phyloP scores from a whole-genome alignment of 2,113 vertebrate genomes.

The Prunella himalayana region DNA sequence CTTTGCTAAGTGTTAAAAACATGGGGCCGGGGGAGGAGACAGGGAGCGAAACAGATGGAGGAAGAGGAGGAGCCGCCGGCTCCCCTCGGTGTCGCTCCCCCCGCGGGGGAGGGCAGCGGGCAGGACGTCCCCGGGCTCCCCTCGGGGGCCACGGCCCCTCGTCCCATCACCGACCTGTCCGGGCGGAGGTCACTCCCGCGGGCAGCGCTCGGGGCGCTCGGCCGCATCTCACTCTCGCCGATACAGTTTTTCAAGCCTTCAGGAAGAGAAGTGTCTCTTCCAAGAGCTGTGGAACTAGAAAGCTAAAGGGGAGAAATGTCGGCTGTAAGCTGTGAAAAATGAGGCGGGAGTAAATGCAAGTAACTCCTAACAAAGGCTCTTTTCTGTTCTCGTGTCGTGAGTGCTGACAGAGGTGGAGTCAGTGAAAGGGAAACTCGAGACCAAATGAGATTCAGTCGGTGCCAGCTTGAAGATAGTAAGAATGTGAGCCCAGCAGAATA shows the following conservation, averaged over 20 bases:
- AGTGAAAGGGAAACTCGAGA: not conserved
- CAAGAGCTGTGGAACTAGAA: not conserved
- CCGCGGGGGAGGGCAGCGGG: not conserved
- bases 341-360: not conserved
- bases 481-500: not conserved
- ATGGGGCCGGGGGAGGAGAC: conserved; percentile 19
- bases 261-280: accelerated
- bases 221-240: accelerated
- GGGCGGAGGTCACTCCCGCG: accelerated
- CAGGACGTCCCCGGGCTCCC: too few species aligned
- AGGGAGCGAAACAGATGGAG: not conserved
- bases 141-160: not conserved
- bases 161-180: accelerated
- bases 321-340: not conserved
- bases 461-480: not conserved
- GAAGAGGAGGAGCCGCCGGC: conserved; percentile 37
- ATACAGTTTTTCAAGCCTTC: not conserved
- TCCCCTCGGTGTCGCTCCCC: not conserved
- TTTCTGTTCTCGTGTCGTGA: not conserved
- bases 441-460: not conserved
- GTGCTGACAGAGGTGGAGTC: not conserved
- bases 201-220: accelerated
- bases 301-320: not conserved
- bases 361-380: not conserved
- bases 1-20: conserved; percentile 18